Base-by-base conservation (phyloP, 1,140 invertebrate species). In the Platorchestia sp. region DNA sequence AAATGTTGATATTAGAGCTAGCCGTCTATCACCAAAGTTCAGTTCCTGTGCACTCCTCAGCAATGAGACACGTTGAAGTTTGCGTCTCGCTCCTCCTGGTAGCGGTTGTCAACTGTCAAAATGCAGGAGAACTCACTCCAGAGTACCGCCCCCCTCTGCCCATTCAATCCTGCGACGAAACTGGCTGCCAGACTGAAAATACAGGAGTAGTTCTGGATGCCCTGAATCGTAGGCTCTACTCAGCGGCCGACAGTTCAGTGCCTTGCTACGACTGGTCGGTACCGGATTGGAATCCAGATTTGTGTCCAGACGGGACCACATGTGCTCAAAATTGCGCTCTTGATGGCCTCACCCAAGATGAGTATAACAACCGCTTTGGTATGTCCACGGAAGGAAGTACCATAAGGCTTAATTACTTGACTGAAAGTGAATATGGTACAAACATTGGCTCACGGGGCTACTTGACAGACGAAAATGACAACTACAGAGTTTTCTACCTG, bases 101-200 rank as follows among this genome's bases (percentile, higher is more conserved):
- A 36, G 59, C 27, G 1, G 59, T 75, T 1, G 87, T 36, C n/a
- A 89, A 89, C 87, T 42, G 87, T 36, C 91, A 93, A 36, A 45
- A 93, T 14, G 91, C 91, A 1, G 91, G 91, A 93, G 91, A 93
- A 44, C 45, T 93, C 10, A 93, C 91, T 40, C 91, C 91, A 27
- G 91, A 93, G 40, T 93, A 93, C n/a, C 91, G 45, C 36, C 43
- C 91, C 10, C 5, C 45, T 45, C 36, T 93, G 91, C 41, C 40
- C 91, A 45, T 93, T 45, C 91, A 93, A 36, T 45, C 45, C 10
- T 93, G 91, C 45, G 91, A 93, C 47, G 91, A 44, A 44, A 45
- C 91, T 6, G 91, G 91, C 43, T 93, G 91, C 45, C 91, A 93
- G 91, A 44, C 91, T 10, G 91, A 93, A n/a, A 47, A 93, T 93